Base-by-base conservation (phyloP, 1,140 invertebrate species). In the Nephila pilipes region DNA sequence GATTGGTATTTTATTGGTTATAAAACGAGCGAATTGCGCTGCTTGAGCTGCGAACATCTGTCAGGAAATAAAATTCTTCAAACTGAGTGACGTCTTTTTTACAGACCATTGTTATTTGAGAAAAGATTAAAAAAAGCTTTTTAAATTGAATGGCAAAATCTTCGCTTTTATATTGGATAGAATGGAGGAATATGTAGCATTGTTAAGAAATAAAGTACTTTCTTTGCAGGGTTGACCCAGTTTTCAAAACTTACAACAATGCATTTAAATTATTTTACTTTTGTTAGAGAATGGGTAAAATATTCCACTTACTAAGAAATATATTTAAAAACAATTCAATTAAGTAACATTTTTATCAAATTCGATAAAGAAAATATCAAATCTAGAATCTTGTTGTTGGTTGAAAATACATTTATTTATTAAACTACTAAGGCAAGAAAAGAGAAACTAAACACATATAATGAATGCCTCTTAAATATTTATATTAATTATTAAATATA, bases 1-100 rank as follows among this genome's bases (percentile, higher is more conserved):
- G 46, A 54, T 81, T 16, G 6, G 38, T n/a, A 46, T n/a, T 81
- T 81, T 81, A 81, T 81, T 55, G 79, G 79, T 22, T 81, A 46
- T 81, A 81, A 81, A 81, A 55, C 22, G 79, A 81, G 46, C 38
- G 79, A 36, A 46, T 81, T 81, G 79, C 16, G 14, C 79, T 22
- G 36, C 22, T 54, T n/a, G 18, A 81, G 25, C 79, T 25, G 36
- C 5, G 46, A 81, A 46, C 36, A 55, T 81, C 46, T 55, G 36
- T 22, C 20, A 81, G 79, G 79, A 81, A 81, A 81, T 81, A 81
- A 81, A 81, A 81, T 55, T 81, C 20, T 3, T 55, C 22, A 1
- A 4, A 10, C 20, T 55, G 12, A 14, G 1, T 8, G 46, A 81
- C 16, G 20, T n/a, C 36, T 81, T 81, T 81, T 55, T n/a, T 12